These are phyloP conservation scores for Leucoraja erinaceus DNA, from an alignment of 2,113 vertebrate species.

Conservation along the genomic window DNA sequence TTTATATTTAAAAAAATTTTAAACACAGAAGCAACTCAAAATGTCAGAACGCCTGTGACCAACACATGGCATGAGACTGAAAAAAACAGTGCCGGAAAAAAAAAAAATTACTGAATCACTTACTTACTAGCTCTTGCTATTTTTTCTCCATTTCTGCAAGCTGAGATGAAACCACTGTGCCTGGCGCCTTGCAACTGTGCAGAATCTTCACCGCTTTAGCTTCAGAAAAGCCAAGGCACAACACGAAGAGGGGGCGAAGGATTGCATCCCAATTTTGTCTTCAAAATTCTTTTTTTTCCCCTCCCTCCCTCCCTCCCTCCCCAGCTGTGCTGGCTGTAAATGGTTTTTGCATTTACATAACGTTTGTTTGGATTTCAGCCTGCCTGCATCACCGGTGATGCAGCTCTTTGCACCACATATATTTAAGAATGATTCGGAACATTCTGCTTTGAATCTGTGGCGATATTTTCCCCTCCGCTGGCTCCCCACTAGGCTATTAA, in stretches of 20 bases:
- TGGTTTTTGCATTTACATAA: conserved; percentile 22
- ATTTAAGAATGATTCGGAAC: conserved; percentile 34
- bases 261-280: background rate
- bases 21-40: background rate
- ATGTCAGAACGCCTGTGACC: too few relatives aligned
- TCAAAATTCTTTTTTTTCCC: background rate
- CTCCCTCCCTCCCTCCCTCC: too few relatives aligned
- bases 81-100: background rate
- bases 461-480: conserved; percentile 27
- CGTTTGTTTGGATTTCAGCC: conserved; percentile 24
- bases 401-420: conserved; percentile 35
- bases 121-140: conserved; percentile 8
- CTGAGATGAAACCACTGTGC: background rate
- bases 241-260: background rate
- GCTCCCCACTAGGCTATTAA: conserved; percentile 19
- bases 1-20: too few relatives aligned
- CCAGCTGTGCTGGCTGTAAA: conserved; percentile 14
- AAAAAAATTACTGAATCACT: conserved; percentile 22
- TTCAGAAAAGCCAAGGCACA: background rate
- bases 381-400: conserved; percentile 30
- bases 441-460: conserved; percentile 31
- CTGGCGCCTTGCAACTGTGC: background rate
- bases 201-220: background rate
- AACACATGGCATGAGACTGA: background rate
- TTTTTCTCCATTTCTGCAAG: background rate